A percentile compares a stretch with the other conserved stretches of the same genome.
phyloP scores from a whole-genome alignment of 2,113 vertebrate species.

The Condylura cristata region DNA sequence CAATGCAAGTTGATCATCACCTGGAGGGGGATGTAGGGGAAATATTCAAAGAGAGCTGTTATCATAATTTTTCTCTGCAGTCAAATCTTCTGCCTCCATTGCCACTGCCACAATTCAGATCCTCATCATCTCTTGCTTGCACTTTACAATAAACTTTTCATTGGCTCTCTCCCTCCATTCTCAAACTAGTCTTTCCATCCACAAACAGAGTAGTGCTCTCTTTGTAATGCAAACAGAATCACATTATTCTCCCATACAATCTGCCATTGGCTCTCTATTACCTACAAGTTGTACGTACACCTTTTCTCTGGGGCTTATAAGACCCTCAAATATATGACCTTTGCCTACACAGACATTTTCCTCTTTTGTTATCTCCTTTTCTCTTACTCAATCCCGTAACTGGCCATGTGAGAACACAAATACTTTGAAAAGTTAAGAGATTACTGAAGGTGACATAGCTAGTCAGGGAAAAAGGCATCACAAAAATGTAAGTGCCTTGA shows the following conservation, averaged over 20 bases:
- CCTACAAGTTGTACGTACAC: background rate
- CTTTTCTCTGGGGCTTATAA: background rate
- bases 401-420: background rate
- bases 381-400: background rate
- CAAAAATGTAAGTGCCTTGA: background rate
- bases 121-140: background rate
- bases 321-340: background rate
- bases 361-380: background rate
- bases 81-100: background rate
- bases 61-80: background rate
- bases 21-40: background rate
- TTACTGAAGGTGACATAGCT: background rate
- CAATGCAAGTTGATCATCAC: background rate
- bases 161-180: background rate
- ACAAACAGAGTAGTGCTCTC: background rate
- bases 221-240: background rate
- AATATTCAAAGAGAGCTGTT: background rate
- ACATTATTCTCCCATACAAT: background rate
- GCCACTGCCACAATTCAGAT: background rate
- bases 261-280: background rate
- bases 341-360: background rate
- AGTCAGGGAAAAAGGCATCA: background rate
- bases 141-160: background rate
- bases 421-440: constrained; percentile 11
- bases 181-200: background rate